Conservation (phyloP, 2,113 vertebrate genomes). For the Propithecus coquereli region DNA sequence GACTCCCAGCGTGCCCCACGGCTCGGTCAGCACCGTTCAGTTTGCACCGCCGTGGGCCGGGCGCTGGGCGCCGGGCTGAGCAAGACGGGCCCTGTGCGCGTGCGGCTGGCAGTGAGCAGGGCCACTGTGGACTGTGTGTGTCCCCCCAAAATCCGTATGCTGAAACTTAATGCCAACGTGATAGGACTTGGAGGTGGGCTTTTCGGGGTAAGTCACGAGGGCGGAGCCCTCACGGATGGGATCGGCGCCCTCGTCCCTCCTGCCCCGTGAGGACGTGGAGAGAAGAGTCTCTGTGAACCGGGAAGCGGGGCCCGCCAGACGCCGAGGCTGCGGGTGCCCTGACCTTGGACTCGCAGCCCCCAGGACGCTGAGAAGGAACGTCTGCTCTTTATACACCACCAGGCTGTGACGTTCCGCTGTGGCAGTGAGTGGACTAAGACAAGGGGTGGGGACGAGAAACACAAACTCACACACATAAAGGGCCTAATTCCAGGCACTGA, state of each 20-base stretch:
- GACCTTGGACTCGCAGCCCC: not conserved
- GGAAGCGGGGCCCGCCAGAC: not conserved
- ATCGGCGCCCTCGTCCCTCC: not conserved
- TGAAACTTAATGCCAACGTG: too few relatives aligned
- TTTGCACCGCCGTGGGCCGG: fast-evolving
- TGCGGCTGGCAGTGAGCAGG: fast-evolving
- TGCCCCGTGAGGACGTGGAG: too few relatives aligned
- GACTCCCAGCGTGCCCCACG: fast-evolving
- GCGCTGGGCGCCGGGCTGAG: fast-evolving
- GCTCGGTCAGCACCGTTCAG: fast-evolving
- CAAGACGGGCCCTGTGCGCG: fast-evolving
- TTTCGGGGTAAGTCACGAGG: not conserved
- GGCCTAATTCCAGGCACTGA: not conserved
- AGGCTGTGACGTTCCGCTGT: not conserved
- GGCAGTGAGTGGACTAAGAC: not conserved
- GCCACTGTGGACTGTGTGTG: not conserved
- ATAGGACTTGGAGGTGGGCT: too few relatives aligned
- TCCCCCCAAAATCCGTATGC: not conserved
- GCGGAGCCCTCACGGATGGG: not conserved
- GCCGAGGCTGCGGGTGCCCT: fast-evolving
- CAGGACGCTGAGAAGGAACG: not conserved
- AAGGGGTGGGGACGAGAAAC: not conserved
- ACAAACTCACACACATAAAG: not conserved
- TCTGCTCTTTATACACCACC: not conserved
- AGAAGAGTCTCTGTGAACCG: too few relatives aligned